Evolutionary conservation across 2,113 vertebrate genomes (phyloP), one percentile per base, ranked within the genome.

Genomic region (Baryphthengus martii): DNA sequence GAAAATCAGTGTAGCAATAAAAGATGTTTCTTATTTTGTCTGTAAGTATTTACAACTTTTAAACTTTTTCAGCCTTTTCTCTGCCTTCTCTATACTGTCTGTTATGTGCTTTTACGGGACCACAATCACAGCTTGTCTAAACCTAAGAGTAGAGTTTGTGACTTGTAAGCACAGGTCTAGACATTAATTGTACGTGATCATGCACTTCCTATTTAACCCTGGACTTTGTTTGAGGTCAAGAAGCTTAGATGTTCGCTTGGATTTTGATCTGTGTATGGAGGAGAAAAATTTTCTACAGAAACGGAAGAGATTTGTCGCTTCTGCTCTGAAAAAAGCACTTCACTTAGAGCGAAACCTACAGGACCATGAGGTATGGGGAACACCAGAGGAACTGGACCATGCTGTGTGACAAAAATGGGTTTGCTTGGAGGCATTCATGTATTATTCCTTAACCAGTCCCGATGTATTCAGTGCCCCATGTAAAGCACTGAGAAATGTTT

Each of bases 261-360:
- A 97, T 25, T 98, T 98, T 31, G 97, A 97, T 88, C 96, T 98
- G 37, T 98, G 98, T 50, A 19, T 17, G 0, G 95, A 98, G 73
- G 99, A 99, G 96, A 98, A 98, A 81, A 95, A 52, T 19, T 98
- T 98, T 92, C 89, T 99, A 19, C 95, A 96, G 88, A 98, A 97
- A 94, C 97, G 99, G 93, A 98, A 93, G 92, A 95, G 79, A 63
- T 86, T 98, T 55, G 98, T 98, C 68, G 97, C 98, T 50, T 68
- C 76, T 42, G 97, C 98, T 63, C 73, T 99, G 76, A 97, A 98
- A 90, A 98, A 96, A 71, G 93, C 79, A 40, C 95, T 99, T 50
- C 89, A 91, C 23, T 97, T 99, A 88, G 91, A 94, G 33, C 52
- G 39, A 78, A 96, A 98, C 72, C 96, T 98, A 19, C 85, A 97